Conservation (phyloP, 2,888 invertebrate species). For the Eupithecia abbreviata region DNA sequence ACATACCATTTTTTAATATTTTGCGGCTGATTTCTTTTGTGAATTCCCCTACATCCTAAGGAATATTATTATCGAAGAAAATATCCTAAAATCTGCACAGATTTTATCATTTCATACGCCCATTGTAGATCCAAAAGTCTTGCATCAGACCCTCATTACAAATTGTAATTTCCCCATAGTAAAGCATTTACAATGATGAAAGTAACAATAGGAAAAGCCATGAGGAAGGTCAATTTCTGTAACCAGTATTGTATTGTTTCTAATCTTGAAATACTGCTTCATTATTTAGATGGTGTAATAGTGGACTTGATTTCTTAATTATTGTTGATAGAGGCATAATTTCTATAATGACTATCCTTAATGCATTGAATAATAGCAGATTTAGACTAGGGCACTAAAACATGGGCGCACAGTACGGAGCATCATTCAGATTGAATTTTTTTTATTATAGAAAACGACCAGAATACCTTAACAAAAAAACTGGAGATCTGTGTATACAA, state of each 20-base stretch:
- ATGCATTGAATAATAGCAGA: background rate
- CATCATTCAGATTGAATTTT: no score
- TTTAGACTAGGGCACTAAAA: background rate
- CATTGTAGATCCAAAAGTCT: background rate
- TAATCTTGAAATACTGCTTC: background rate
- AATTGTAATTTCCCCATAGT: background rate
- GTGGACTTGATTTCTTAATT: background rate
- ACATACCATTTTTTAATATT: no score
- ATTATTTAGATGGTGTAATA: background rate
- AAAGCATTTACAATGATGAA: background rate
- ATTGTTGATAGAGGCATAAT: background rate
- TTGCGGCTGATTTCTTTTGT: no score
- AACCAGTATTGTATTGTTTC: background rate
- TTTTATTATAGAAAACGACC: no score
- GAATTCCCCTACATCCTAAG: background rate
- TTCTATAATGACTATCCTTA: background rate
- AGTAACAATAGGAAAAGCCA: background rate
- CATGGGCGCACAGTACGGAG: no score
- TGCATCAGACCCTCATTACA: background rate
- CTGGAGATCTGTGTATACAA: no score
- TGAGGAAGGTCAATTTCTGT: constrained; percentile 3
- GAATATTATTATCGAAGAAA: background rate
- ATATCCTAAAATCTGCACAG: background rate
- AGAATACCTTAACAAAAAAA: no score
- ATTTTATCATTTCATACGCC: background rate